phyloP scores from a whole-genome alignment of 2,888 invertebrate species.

The Deilephila elpenor region DNA sequence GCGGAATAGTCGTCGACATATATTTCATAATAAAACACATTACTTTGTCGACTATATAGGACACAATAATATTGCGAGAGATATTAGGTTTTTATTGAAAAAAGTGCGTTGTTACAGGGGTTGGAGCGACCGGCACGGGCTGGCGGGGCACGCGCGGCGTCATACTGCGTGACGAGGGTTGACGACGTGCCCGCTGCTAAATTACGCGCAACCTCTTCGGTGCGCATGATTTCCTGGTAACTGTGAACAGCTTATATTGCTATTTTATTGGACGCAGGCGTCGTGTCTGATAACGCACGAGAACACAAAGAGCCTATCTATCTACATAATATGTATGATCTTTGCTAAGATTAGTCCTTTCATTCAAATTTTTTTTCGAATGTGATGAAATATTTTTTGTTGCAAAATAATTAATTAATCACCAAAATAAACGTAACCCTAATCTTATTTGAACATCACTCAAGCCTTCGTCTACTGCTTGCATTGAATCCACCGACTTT shows the following conservation, averaged over 20 bases:
- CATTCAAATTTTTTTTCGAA: too few species aligned
- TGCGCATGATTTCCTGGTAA: conserved; percentile 51
- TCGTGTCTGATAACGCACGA: too few species aligned
- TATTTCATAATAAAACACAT: not conserved
- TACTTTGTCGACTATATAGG: not conserved
- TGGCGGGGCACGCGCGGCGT: conserved; percentile 37
- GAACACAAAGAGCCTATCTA: too few species aligned
- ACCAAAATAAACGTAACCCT: too few species aligned
- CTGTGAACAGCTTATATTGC: conserved; percentile 19
- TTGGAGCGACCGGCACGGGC: conserved; percentile 36
- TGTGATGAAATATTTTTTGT: too few species aligned
- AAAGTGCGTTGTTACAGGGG: conserved; percentile 29
- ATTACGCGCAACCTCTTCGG: conserved; percentile 52
- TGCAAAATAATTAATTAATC: too few species aligned
- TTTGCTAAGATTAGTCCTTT: too few species aligned
- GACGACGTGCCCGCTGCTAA: conserved; percentile 51
- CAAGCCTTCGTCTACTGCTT: too few species aligned
- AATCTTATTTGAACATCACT: too few species aligned
- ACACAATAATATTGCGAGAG: conserved; percentile 30
- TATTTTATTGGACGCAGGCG: conserved; percentile 9
- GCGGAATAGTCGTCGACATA: not conserved
- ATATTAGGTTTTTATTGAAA: conserved; percentile 20
- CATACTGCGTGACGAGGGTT: conserved; percentile 61
- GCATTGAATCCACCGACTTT: too few species aligned
- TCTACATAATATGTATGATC: too few species aligned